Base-by-base conservation (phyloP, 2,888 invertebrate genomes). In the Linnaemya tessellans region DNA sequence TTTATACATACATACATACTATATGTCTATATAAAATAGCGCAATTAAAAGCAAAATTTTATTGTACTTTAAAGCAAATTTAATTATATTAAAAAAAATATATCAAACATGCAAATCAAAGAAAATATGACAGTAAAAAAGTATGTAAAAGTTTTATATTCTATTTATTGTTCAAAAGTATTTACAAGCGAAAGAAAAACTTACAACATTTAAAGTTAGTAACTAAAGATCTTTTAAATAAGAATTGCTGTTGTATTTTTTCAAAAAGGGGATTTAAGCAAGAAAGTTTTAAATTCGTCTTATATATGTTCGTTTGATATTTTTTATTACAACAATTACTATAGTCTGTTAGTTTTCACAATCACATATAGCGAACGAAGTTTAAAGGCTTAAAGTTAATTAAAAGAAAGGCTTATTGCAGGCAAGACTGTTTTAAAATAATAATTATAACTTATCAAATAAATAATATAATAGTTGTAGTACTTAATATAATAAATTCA, bases 21-120 rank as follows among this genome's bases (percentile, higher is more conserved):
- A n/a, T n/a, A n/a, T n/a, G n/a, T n/a, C n/a, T n/a, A n/a, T n/a
- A n/a, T n/a, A n/a, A n/a, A n/a, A n/a, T n/a, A n/a, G n/a, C n/a
- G n/a, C n/a, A n/a, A n/a, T 38, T 13, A 25, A 73, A 60, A 74
- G 46, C 15, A 43, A 74, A 18, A n/a, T 64, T 74, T 35, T 46
- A 71, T 68, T 62, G 46, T 64, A 56, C 22, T 70, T 62, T 62
- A 68, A n/a, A 68, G 15, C 41, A 56, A 64, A 3, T 73, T 49
- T 54, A 43, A n/a, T 35, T 20, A 20, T 15, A 38, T 58, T 30
- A 20, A 30, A 11, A 54, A 51, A 60, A 18, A 67, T 41, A 49
- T 13, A 51, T 51, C 70, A 60, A 41, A 60, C 78, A 79, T 79
- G 78, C 78, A 65, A 75, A 41, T 68, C 51, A 70, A 56, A 51